These are phyloP conservation scores for Lophochroa leadbeateri DNA, from an alignment of 2,113 vertebrate species.

Conservation along the genomic window DNA sequence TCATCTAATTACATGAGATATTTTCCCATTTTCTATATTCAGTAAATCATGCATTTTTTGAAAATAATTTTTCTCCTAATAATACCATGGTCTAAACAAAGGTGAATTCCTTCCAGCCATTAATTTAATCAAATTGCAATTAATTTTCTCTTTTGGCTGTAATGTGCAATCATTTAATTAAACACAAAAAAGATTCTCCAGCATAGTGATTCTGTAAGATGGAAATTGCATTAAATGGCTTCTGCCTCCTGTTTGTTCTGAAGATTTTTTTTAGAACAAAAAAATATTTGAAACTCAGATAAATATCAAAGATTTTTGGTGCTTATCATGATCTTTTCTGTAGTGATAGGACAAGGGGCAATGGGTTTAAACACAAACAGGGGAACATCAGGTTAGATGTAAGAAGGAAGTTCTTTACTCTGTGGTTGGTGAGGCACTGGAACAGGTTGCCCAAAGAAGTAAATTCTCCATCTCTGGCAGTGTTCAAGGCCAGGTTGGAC, in stretches of 20 bases:
- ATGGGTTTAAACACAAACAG: background rate
- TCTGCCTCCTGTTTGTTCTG: background rate
- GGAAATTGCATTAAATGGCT: background rate
- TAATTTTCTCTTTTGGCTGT: background rate
- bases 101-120: background rate
- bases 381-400: background rate
- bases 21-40: background rate
- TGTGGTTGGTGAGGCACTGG: background rate
- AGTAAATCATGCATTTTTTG: background rate
- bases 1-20: background rate
- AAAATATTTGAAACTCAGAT: background rate
- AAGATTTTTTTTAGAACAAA: background rate
- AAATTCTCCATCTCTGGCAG: background rate
- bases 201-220: background rate
- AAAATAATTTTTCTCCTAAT: background rate
- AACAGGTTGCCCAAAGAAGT: background rate
- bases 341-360: background rate
- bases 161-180: constrained; percentile 6
- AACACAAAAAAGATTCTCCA: background rate
- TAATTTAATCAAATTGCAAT: constrained; percentile 38
- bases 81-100: background rate
- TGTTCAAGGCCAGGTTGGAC: background rate
- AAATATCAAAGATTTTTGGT: background rate
- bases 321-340: background rate
- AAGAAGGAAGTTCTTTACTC: background rate